phyloP scores from a whole-genome alignment of 2,888 invertebrate species.

The Alloplasta piceator region DNA sequence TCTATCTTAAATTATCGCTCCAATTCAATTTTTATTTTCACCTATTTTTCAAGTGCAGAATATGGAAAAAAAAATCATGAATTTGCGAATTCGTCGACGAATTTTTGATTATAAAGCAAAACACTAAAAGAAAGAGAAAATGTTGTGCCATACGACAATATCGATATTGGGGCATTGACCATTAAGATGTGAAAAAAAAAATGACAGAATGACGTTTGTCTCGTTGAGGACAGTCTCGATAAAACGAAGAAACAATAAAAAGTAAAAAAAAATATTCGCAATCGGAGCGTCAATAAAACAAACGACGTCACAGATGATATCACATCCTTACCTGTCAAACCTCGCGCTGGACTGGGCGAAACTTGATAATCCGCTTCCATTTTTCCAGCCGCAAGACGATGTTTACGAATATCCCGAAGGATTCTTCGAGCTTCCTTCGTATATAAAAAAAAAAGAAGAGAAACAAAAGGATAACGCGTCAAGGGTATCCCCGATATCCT shows the following conservation, averaged over 20 bases:
- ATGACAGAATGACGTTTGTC: neutral
- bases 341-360: slow-evolving; percentile 81
- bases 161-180: neutral
- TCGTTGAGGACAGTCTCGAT: neutral
- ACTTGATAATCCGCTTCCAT: slow-evolving; percentile 83
- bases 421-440: slow-evolving; percentile 23
- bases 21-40: neutral
- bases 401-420: slow-evolving; percentile 36
- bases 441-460: slow-evolving; percentile 15
- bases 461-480: neutral
- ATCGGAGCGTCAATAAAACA: slow-evolving; percentile 20
- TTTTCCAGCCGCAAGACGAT: slow-evolving; percentile 57
- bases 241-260: neutral
- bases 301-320: slow-evolving; percentile 17
- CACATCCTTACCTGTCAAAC: slow-evolving; percentile 80
- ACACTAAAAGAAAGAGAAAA: too few species aligned
- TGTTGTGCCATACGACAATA: slow-evolving; percentile 7
- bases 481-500: slow-evolving; percentile 18
- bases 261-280: neutral
- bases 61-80: neutral
- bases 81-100: neutral
- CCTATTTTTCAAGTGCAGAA: neutral
- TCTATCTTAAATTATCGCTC: neutral
- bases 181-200: neutral
- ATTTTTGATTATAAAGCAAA: too few species aligned